A percentile compares a stretch with the other conserved stretches of the same genome.
phyloP scores from a whole-genome alignment of 2,888 invertebrate genomes.

The Vanessa cardui region DNA sequence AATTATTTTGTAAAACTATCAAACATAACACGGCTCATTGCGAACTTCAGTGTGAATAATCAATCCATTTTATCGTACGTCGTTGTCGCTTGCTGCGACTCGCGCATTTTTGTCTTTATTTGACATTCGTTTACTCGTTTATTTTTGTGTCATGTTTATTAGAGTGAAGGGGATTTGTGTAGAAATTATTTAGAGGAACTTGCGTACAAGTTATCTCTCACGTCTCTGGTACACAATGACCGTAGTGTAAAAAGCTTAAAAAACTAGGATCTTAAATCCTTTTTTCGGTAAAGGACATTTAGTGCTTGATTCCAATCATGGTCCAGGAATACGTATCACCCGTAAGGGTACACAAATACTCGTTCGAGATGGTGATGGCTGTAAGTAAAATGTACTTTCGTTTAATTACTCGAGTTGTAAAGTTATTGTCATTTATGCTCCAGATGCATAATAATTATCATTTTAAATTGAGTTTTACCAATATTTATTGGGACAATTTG shows the following conservation, averaged over 20 bases:
- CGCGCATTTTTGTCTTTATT: conserved; percentile 54
- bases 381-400: conserved; percentile 83
- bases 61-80: conserved; percentile 55
- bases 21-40: conserved; percentile 13
- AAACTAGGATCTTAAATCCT: conserved; percentile 57
- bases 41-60: conserved; percentile 59
- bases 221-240: conserved; percentile 57
- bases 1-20: not conserved
- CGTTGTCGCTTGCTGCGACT: conserved; percentile 40
- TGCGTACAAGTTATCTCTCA: conserved; percentile 36
- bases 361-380: conserved; percentile 98
- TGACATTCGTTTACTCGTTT: conserved; percentile 53
- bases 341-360: conserved; percentile 96
- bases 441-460: conserved; percentile 1
- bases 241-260: conserved; percentile 59
- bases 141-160: conserved; percentile 60
- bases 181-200: conserved; percentile 19
- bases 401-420: not conserved
- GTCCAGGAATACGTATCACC: conserved; percentile 98
- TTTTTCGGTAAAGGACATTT: conserved; percentile 44
- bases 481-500: no score
- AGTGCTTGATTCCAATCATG: conserved; percentile 83
- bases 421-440: conserved; percentile 14
- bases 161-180: conserved; percentile 61
- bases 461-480: no score